Base-by-base conservation (phyloP, 1,140 invertebrate genomes). In the Trichoplusia ni region DNA sequence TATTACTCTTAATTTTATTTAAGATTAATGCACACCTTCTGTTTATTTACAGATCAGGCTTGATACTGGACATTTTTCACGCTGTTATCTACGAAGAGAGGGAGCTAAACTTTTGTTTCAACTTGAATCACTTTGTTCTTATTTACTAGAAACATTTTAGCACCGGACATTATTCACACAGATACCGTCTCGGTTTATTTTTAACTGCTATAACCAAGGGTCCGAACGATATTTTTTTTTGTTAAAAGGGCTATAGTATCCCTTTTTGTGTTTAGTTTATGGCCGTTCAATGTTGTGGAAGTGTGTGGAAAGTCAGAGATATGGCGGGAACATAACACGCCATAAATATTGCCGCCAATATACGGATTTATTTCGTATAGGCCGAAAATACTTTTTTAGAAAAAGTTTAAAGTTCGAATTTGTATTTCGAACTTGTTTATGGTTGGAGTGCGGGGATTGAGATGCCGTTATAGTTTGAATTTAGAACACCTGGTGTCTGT, bases 271-370 rank as follows among this genome's bases (percentile, higher is more conserved):
- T 68, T 68, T 68, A 59, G 66, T 68, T 67, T 68, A 68, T 59
- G 60, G 58, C 60, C 38, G 64, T 53, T 71, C 69, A 71, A 71
- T 71, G 69, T 67, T 64, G 64, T 60, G 69, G 69, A 71, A 71
- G 37, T 67, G 64, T 61, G 64, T 71, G 69, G 56, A 59, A 71
- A 63, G 60, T 53, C 47, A 46, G 44, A 53, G 69, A 71, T 71
- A 71, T 42, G 59, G 47, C 44, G 29, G 21, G 16, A 33, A 38
- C 46, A 40, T 63, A 59, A 63, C 69, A 60, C 33, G 46, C 53
- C 69, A 60, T 71, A 71, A 71, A 71, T 67, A 67, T 67, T 54
- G 49, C 16, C 16, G 19, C 49, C 46, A 40, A 51, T 66, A 31
- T 58, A 58, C 38, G 54, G 37, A 58, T 58, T 58, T 42, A 58